Evolutionary conservation across 2,797 vertebrate species (phyloP), one percentile per base, ranked within the genome.

Genomic region (Cossypha caffra): DNA sequence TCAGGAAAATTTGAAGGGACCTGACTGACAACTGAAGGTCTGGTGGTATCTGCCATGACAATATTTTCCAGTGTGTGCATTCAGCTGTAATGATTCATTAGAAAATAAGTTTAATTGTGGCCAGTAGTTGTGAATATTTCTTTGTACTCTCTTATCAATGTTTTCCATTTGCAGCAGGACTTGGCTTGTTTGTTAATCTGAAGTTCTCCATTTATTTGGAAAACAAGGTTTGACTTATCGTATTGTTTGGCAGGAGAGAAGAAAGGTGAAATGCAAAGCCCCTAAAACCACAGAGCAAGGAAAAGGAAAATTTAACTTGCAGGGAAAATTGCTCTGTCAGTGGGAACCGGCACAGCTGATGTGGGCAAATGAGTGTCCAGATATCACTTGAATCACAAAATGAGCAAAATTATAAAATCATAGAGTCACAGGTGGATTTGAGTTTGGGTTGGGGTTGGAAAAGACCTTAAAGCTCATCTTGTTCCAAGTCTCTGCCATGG

Each of bases 121-220:
- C 90, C 90, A 74, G 59, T 76, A 93, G 86, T 96, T 81, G 78
- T 95, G 94, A 94, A 79, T 90, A 96, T 97, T 97, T 97, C 93
- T 97, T 94, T 96, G 90, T 97, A 74, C 88, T 85, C 77, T 87
- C 81, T 98, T 98, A 98, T 97, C 97, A 96, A 12, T 76, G 66
- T 95, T 97, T 98, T 90, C 90, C 37, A 5, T 96, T 96, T 96
- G 93, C 85, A 95, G 91, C 77, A 79, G 90, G 90, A 78, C 89
- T 96, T 85, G 77, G 88, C 95, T 96, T 78, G 83, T 87, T 95
- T 97, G 95, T 93, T 97, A 96, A 87, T 78, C 80, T 13, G 74
- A 93, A 95, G 90, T 92, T 97, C 93, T 82, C 37, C 43, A 4
- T 94, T 97, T 98, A 92, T 98, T 98, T 98, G 93, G 95, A 95